phyloP scores from a whole-genome alignment of 2,113 vertebrate genomes.

The Thalassoma bifasciatum region DNA sequence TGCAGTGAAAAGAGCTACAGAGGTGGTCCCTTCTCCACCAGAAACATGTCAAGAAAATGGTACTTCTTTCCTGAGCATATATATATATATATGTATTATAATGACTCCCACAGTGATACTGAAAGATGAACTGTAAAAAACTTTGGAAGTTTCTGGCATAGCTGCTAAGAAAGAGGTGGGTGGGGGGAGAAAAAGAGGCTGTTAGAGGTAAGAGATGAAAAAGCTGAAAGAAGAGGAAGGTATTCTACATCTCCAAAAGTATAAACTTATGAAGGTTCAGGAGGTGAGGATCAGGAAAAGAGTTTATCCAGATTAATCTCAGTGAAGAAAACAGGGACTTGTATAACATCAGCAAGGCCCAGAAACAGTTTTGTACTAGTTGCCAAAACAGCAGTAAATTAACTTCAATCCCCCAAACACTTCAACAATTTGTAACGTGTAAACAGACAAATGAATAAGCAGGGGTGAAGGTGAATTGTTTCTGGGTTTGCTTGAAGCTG shows the following conservation, averaged over 20 bases:
- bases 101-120: neutral
- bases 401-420: slow-evolving; percentile 13
- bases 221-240: neutral
- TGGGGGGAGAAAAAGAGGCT: neutral
- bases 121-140: neutral
- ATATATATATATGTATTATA: no score
- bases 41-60: no score
- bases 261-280: neutral
- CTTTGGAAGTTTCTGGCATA: neutral
- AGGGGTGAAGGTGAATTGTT: neutral
- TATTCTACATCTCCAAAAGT: neutral
- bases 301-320: neutral
- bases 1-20: no score
- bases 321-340: neutral
- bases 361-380: neutral
- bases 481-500: slow-evolving; percentile 1
- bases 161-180: neutral
- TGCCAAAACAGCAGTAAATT: neutral
- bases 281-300: neutral
- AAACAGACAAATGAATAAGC: slow-evolving; percentile 7
- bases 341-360: neutral
- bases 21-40: no score
- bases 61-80: no score
- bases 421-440: slow-evolving; percentile 7
- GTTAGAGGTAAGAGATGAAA: neutral